A percentile compares a stretch with the other conserved stretches of the same genome.
Conservation (phyloP, 2,113 vertebrate species). For the Heptranchias perlo region DNA sequence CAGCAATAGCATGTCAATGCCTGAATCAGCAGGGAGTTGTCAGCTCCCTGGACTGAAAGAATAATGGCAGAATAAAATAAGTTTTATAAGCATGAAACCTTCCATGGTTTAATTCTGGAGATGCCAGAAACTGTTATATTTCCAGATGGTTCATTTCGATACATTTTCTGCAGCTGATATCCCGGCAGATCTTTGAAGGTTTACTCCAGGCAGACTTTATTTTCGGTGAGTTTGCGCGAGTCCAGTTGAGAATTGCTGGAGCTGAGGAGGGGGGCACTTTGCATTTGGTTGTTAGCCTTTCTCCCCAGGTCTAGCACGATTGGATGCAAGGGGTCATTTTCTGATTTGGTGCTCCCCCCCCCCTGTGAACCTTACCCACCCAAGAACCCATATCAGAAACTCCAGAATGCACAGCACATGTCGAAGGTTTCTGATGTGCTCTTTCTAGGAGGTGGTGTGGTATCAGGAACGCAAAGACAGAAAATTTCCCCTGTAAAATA, state of each 20-base stretch:
- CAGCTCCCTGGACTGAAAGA: neutral
- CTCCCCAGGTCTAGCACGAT: neutral
- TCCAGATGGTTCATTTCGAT: neutral
- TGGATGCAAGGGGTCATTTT: neutral
- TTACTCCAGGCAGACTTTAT: neutral
- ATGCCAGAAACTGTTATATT: neutral
- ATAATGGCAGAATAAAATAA: neutral
- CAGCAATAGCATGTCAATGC: neutral
- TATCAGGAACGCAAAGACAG: neutral
- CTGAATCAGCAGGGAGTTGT: neutral
- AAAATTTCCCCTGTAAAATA: neutral
- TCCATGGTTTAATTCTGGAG: neutral
- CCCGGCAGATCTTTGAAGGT: neutral
- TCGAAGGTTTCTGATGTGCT: neutral
- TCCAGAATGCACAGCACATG: neutral
- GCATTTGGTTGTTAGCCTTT: neutral
- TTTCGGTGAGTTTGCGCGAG: neutral
- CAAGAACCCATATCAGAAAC: neutral
- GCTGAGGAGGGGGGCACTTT: neutral
- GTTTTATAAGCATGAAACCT: constrained; percentile 19
- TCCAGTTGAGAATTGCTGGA: neutral
- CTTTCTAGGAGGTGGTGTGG: neutral
- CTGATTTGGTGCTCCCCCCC: neutral
- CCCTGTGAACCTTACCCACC: neutral
- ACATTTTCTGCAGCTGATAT: neutral